Evolutionary conservation across 2,113 vertebrate genomes (phyloP).

Genomic region (Crotalus helleri): DNA sequence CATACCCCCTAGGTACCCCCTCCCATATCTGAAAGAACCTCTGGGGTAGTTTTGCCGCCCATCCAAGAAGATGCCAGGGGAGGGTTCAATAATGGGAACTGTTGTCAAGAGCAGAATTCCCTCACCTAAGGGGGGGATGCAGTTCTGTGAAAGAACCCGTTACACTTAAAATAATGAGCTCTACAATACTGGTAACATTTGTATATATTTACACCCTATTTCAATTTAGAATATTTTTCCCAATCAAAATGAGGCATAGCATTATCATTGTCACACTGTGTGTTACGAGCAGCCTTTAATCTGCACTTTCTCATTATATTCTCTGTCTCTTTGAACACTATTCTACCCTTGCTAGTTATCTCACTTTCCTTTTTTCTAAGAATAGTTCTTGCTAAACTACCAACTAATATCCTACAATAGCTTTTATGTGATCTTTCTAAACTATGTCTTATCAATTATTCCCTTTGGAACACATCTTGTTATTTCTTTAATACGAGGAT

Average conservation of each 20-base stretch:
- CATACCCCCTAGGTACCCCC: not conserved
- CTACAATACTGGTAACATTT: not conserved
- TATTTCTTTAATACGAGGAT: not conserved
- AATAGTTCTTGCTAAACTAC: not conserved
- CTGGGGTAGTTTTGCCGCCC: not conserved
- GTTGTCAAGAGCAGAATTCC: not conserved
- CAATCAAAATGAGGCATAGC: not conserved
- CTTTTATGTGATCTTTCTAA: not conserved
- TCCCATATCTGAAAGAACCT: not conserved
- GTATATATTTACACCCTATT: conserved; percentile 4
- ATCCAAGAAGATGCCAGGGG: not conserved
- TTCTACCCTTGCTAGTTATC: not conserved
- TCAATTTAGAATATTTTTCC: not conserved
- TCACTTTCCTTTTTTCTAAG: not conserved
- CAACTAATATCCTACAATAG: not conserved
- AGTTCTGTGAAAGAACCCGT: not conserved
- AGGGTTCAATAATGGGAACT: not conserved
- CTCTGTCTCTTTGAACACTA: not conserved
- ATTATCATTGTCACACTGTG: not conserved
- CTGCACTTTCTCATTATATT: not conserved
- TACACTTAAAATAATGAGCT: not conserved
- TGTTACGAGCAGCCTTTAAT: not conserved
- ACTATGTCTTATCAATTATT: not conserved
- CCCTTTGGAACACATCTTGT: not conserved
- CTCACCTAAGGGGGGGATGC: not conserved